Conservation (phyloP, 2,888 invertebrate genomes). For the Euproctis similis region DNA sequence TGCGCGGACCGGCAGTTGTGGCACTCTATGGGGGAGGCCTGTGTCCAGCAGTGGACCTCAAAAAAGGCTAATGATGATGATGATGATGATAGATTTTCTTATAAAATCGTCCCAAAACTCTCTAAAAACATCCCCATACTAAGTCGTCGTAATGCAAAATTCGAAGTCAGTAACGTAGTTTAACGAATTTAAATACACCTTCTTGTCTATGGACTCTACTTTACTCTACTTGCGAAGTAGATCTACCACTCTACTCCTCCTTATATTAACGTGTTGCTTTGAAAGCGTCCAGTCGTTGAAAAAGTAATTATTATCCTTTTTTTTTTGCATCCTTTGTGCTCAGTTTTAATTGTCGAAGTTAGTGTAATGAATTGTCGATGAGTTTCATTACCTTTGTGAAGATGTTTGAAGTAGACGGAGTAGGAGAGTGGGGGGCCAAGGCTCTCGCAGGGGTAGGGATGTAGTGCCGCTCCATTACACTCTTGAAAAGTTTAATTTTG, state of each 20-base stretch:
- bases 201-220: conserved; percentile 5
- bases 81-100: no score
- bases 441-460: no score
- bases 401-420: no score
- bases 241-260: conserved; percentile 13
- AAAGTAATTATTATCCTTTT: conserved; percentile 59
- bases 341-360: conserved; percentile 67
- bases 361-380: conserved; percentile 37
- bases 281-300: conserved; percentile 49
- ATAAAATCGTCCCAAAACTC: conserved; percentile 10
- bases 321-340: conserved; percentile 50
- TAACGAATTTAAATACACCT: conserved; percentile 13
- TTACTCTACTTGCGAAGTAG: no score
- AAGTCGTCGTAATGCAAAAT: conserved; percentile 11
- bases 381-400: conserved; percentile 11
- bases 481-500: no score
- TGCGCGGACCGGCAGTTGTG: no score
- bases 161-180: conserved; percentile 9
- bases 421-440: no score
- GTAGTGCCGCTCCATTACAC: background rate
- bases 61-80: no score
- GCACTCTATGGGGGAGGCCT: no score
- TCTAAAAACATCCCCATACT: no score
- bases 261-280: conserved; percentile 24
- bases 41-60: no score